Evolutionary conservation across 2,797 vertebrate species (phyloP), one percentile per base, ranked within the genome.

Genomic region (Sciaenops ocellatus): DNA sequence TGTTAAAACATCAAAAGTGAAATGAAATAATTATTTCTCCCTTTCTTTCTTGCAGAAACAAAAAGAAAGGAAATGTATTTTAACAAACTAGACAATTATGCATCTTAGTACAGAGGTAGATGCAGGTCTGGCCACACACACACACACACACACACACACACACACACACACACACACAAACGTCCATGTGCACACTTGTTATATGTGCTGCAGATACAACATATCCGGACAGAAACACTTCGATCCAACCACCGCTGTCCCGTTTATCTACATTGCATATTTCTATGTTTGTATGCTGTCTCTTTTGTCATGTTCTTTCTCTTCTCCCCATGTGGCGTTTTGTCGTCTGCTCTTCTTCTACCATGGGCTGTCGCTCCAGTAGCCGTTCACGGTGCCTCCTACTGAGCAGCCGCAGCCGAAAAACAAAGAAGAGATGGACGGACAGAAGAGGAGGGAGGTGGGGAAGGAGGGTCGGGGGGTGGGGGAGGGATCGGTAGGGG

Each of bases 291-390:
- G 79, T 69, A 78, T 76, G 80, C 62, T 75, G 70, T 85, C 73
- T 81, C 77, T 84, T 73, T 75, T 51, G 54, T 74, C 73, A 56
- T 76, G 60, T 65, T 88, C 72, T 78, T 57, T 75, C 66, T 79
- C 80, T 73, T 89, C 88, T 80, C 73, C 83, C 73, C 48, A 1
- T 67, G 50, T 60, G 69, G 70, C n/a, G 62, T 85, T 82, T 68
- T 12, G 76, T 66, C 67, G 26, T 79, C 81, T 15, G 20, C 81
- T 92, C 79, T 81, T 94, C 90, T 85, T 93, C 93, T 95, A 95
- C 93, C 94, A 94, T 3, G 94, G 93, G 85, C 95, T 95, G 95
- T 96, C 95, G 82, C 93, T 96, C 95, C 95, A 96, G 93, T 95
- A 95, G 91, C 95, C 95, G 73, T 94, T 96, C 90, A 95, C 92